Percentiles rank a stretch among this genome's conserved stretches.
These are phyloP conservation scores for Liolophura sinensis DNA, from an alignment of 1,140 invertebrate species.

Conservation along the genomic window DNA sequence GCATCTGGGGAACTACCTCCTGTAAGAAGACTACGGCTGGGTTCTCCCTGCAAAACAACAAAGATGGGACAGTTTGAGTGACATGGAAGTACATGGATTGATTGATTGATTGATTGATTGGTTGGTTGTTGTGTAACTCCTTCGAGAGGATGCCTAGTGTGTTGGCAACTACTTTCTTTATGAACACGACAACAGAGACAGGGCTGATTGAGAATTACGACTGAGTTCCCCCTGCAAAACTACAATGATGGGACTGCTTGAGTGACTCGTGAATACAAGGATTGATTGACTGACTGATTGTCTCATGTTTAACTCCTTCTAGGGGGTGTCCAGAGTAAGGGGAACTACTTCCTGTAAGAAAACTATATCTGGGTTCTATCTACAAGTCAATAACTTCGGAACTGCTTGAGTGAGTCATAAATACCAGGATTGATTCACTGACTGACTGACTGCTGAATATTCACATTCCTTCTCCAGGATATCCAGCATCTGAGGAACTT, in stretches of 20 bases:
- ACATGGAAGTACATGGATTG: too few species aligned
- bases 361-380: constrained; percentile 66
- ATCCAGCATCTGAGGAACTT: constrained; percentile 59
- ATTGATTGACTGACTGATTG: too few species aligned
- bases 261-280: background rate
- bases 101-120: too few species aligned
- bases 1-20: constrained; percentile 64
- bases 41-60: constrained; percentile 59
- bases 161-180: constrained; percentile 67
- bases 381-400: too few species aligned
- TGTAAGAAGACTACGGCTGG: constrained; percentile 69
- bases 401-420: too few species aligned
- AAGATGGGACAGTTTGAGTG: too few species aligned
- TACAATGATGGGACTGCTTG: constrained; percentile 2
- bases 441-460: constrained; percentile 59
- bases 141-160: constrained; percentile 46
- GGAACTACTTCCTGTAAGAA: constrained; percentile 69
- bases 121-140: constrained; percentile 52
- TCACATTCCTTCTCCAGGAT: constrained; percentile 32
- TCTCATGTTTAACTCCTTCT: too few species aligned
- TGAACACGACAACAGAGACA: too few species aligned
- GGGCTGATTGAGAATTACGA: too few species aligned
- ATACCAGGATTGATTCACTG: too few species aligned
- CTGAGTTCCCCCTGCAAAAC: constrained; percentile 62
- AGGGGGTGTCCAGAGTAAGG: constrained; percentile 47